These are phyloP conservation scores for Geopemphigus sp. DNA, from an alignment of 1,140 invertebrate genomes.

Conservation along the genomic window DNA sequence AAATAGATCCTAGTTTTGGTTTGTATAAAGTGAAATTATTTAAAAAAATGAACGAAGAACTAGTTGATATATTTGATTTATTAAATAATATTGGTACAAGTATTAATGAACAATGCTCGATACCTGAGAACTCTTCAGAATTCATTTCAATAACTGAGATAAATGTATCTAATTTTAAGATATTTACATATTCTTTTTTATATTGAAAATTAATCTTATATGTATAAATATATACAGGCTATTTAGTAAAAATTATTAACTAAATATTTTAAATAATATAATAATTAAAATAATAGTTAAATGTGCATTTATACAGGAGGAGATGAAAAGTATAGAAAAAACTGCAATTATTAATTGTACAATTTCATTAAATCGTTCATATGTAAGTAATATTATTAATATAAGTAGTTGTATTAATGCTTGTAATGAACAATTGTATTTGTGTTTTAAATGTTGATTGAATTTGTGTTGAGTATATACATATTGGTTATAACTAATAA, in stretches of 20 bases:
- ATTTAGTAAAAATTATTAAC: too few relatives aligned
- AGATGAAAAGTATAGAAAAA: conserved; percentile 1
- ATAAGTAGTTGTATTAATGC: too few relatives aligned
- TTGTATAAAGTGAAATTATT: conserved; percentile 34
- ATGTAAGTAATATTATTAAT: not conserved
- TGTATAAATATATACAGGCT: too few relatives aligned
- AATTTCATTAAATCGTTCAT: not conserved
- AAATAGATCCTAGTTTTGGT: conserved; percentile 41
- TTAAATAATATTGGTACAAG: not conserved
- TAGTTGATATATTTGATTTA: not conserved
- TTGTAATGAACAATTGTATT: too few relatives aligned
- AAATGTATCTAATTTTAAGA: not conserved
- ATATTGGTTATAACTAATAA: too few relatives aligned
- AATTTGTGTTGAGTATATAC: too few relatives aligned
- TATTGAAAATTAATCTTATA: too few relatives aligned
- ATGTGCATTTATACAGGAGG: not conserved
- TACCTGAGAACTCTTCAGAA: not conserved
- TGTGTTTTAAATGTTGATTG: too few relatives aligned
- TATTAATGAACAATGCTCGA: not conserved
- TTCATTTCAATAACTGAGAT: conserved; percentile 25
- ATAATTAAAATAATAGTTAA: not conserved
- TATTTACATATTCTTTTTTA: not conserved
- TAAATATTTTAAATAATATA: too few relatives aligned
- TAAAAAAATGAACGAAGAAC: not conserved
- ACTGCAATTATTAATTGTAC: not conserved